A percentile compares a stretch with the other conserved stretches of the same genome.
phyloP scores from a whole-genome alignment of 1,140 invertebrate genomes.

The Reticulitermes speratus region DNA sequence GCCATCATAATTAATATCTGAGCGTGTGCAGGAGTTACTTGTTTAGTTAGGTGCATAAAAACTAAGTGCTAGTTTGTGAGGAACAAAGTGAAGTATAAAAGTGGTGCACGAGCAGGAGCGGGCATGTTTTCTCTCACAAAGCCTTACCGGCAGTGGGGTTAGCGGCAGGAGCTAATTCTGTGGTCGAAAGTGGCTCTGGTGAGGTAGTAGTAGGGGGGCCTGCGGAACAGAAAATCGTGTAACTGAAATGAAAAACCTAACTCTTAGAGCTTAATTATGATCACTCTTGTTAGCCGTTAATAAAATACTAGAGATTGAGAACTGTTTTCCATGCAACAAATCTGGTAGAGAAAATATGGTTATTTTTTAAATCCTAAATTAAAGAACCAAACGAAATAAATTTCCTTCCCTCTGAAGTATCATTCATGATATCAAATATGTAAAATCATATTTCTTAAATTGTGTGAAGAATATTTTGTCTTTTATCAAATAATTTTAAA shows the following conservation, averaged over 20 bases:
- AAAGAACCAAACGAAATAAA: no score
- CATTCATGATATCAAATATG: no score
- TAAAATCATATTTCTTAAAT: no score
- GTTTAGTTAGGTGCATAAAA: not conserved
- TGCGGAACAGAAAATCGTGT: conserved; percentile 14
- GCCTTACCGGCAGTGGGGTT: not conserved
- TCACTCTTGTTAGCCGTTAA: not conserved
- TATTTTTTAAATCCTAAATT: no score
- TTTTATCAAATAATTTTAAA: no score
- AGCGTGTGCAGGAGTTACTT: not conserved
- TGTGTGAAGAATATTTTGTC: no score
- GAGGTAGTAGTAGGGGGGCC: not conserved
- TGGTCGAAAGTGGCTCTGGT: conserved; percentile 7
- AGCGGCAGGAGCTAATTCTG: conserved; percentile 10
- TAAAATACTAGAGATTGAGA: not conserved
- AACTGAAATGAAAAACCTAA: conserved; percentile 12
- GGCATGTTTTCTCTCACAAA: not conserved
- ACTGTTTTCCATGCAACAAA: no score
- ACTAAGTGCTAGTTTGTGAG: not conserved
- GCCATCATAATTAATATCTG: not conserved
- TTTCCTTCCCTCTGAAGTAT: no score
- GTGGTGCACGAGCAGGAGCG: not conserved
- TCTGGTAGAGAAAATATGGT: no score
- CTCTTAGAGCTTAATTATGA: not conserved
- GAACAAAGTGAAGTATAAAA: not conserved